These are phyloP conservation scores for Drosophila virilis DNA, from an alignment of 1,140 invertebrate genomes.

Conservation along the genomic window DNA sequence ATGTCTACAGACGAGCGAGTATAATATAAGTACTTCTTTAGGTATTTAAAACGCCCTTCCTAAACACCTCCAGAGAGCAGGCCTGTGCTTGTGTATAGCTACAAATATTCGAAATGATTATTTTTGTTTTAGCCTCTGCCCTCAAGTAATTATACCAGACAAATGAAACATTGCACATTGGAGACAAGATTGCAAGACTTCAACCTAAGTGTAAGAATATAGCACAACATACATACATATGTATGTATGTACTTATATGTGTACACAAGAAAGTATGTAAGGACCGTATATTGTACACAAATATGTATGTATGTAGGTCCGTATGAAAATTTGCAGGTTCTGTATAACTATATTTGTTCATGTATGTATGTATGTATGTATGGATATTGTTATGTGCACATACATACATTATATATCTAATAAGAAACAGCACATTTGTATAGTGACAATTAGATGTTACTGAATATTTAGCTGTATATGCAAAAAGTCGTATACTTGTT, in stretches of 20 bases:
- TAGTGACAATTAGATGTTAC: too few relatives aligned
- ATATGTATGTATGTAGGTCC: not conserved
- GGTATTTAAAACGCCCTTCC: constrained; percentile 33
- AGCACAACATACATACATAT: not conserved
- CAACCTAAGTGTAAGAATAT: constrained; percentile 39
- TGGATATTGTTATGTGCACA: not conserved
- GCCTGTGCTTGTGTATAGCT: constrained; percentile 19
- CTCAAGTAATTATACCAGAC: constrained; percentile 41
- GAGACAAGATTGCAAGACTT: constrained; percentile 25
- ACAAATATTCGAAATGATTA: constrained; percentile 40
- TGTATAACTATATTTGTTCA: constrained; percentile 11
- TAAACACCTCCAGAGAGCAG: not conserved
- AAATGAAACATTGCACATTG: constrained; percentile 26
- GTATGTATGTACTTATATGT: not conserved
- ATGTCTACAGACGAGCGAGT: not conserved
- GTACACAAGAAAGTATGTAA: constrained; percentile 13
- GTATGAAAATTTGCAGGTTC: constrained; percentile 10
- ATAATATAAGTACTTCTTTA: constrained; percentile 9
- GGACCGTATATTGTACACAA: not conserved
- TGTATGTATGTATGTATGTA: not conserved
- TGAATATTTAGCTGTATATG: too few relatives aligned
- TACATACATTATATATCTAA: not conserved
- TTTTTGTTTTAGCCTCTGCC: constrained; percentile 38
- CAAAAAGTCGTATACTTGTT: too few relatives aligned
- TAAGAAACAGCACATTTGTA: not conserved